Evolutionary conservation across 1,140 invertebrate species (phyloP).

Genomic region (Lordiphosa collinella): DNA sequence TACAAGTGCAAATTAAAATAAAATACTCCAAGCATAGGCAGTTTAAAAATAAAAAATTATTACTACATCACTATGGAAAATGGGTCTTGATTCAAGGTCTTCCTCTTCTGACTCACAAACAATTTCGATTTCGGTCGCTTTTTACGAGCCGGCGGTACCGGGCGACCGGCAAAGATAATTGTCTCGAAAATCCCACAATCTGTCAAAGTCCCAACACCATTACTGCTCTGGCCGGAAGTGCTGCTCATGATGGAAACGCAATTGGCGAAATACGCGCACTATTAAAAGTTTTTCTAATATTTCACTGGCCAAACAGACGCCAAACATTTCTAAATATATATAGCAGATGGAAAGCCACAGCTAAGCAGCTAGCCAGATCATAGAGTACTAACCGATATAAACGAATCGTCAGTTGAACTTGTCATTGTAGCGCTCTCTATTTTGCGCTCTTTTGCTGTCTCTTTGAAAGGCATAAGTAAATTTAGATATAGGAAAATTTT

Average conservation of each 20-base stretch:
- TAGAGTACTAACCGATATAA: slow-evolving; percentile 38
- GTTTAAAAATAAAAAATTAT: slow-evolving; percentile 29
- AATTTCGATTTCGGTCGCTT: slow-evolving; percentile 71
- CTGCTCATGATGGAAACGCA: slow-evolving; percentile 44
- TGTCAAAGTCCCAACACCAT: slow-evolving; percentile 22
- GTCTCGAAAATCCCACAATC: slow-evolving; percentile 57
- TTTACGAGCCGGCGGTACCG: slow-evolving; percentile 63
- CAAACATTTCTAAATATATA: slow-evolving; percentile 45
- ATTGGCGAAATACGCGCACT: slow-evolving; percentile 26
- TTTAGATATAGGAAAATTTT: slow-evolving; percentile 37
- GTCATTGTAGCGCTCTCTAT: slow-evolving; percentile 1
- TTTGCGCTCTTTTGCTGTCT: neutral
- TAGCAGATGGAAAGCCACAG: slow-evolving; percentile 32
- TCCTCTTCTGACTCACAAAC: slow-evolving; percentile 54
- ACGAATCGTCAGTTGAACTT: slow-evolving; percentile 11
- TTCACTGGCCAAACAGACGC: slow-evolving; percentile 61
- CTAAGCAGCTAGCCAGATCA: slow-evolving; percentile 31
- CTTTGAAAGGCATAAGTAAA: slow-evolving; percentile 42
- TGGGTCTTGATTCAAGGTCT: slow-evolving; percentile 30
- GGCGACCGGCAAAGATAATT: slow-evolving; percentile 55
- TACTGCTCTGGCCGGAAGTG: slow-evolving; percentile 65
- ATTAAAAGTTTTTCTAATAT: slow-evolving; percentile 29
- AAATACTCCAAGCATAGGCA: slow-evolving; percentile 34
- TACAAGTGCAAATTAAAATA: slow-evolving; percentile 15
- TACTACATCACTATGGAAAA: slow-evolving; percentile 44